These are phyloP conservation scores for Falco berigora DNA, from an alignment of 2,797 vertebrate genomes.

Conservation along the genomic window DNA sequence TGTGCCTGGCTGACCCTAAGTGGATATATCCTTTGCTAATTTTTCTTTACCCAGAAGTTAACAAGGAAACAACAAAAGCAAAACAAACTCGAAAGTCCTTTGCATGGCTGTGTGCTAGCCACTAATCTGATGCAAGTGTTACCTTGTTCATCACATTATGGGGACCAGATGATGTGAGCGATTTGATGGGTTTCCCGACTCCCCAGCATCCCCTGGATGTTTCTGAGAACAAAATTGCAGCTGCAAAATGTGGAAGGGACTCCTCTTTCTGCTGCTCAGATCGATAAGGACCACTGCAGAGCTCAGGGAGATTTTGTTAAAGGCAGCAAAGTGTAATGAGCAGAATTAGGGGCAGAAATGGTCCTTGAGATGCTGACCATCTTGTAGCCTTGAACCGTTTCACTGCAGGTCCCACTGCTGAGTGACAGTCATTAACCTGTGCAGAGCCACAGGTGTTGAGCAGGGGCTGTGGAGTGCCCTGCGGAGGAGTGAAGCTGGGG, in stretches of 20 bases:
- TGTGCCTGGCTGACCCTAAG: background rate
- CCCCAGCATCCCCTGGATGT: background rate
- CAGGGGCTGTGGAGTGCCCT: accelerated
- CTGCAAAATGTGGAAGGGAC: background rate
- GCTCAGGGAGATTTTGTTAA: background rate
- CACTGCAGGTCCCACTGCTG: background rate
- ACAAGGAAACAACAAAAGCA: background rate
- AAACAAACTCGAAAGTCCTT: background rate
- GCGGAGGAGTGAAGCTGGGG: background rate
- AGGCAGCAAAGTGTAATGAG: background rate
- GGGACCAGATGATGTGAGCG: background rate
- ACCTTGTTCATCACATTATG: background rate
- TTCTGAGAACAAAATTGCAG: background rate
- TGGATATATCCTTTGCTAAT: background rate
- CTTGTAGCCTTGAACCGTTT: background rate
- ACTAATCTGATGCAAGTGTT: background rate
- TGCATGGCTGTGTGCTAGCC: background rate
- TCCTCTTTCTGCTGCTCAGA: background rate
- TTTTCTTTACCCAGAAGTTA: background rate
- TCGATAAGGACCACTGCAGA: background rate
- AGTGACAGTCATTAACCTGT: background rate
- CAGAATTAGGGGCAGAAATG: background rate
- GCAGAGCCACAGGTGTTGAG: background rate
- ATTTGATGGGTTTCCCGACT: background rate
- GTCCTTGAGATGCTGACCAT: background rate